Base-by-base conservation (phyloP, 92 coral and sea anemone genomes). In the Heteractis magnifica region DNA sequence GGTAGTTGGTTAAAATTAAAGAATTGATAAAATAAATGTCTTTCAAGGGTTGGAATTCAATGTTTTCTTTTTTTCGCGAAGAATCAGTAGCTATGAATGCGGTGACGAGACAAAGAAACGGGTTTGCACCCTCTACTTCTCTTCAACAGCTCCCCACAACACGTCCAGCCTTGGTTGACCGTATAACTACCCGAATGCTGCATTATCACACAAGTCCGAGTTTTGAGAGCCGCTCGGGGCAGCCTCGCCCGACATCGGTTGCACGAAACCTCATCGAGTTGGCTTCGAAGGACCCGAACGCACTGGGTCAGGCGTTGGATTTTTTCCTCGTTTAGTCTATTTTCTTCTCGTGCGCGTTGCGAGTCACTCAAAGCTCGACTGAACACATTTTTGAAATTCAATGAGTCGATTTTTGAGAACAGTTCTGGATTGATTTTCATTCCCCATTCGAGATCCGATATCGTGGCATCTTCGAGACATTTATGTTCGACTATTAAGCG, bases 251-350 rank as follows among this genome's bases (percentile, higher is more conserved):
- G 94, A 70, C 99, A 97, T 51, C 98, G 95, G 83, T 78, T 86
- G 68, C 99, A 97, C 77, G 95, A 92, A 52, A 97, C 98, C n/a
- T 94, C 98, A 75, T 97, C 99, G 84, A 97, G 91, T 59, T 97
- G 98, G 34, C 88, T 97, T 64, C 98, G 90, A 12, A 97, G 92
- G 62, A 94, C 92, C 64, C 94, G 94, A 76, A 97, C 94, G 88
- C 98, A 97, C 72, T 97, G 95, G 48, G 90, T 71, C 20, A 97
- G 93, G 10, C 92, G 87, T 81, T 87, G 96, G 55, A 92, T 82
- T 78, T 91, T 97, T 77, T 92, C 98, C 81, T 94, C 98, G 78
- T 87, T 76, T 44, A 64, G 81, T 11, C 94, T 89, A 71, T 80
- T 87, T 56, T 86, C 87, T 72, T 90, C 95, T 76, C 86, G 92